A percentile compares a stretch with the other conserved stretches of the same genome.
phyloP scores from a whole-genome alignment of 2,888 invertebrate species.

The Bugula neritina region DNA sequence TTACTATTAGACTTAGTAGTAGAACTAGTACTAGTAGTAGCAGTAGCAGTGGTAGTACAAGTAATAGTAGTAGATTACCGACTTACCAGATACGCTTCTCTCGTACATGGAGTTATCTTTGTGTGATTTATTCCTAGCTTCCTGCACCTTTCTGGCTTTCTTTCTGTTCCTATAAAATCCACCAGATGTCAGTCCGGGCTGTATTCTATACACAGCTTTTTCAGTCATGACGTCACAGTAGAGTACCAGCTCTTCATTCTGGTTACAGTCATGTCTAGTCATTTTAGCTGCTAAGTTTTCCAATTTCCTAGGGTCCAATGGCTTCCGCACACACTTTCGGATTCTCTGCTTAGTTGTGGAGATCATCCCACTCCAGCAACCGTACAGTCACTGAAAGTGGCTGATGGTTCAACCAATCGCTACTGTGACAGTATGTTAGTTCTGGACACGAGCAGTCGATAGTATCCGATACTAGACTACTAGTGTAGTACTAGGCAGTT shows the following conservation, averaged over 20 bases:
- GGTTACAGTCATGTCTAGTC: slow-evolving; percentile 24
- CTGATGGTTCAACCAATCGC: too few relatives aligned
- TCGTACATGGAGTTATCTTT: slow-evolving; percentile 20
- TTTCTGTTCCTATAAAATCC: slow-evolving; percentile 25
- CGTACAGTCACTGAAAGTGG: too few relatives aligned
- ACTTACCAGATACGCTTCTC: slow-evolving; percentile 17
- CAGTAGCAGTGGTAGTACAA: too few relatives aligned
- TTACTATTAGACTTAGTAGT: too few relatives aligned
- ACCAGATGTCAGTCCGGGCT: slow-evolving; percentile 18
- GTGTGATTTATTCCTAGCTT: slow-evolving; percentile 10
- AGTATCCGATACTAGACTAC: too few relatives aligned
- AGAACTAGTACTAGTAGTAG: too few relatives aligned
- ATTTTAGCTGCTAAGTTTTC: neutral
- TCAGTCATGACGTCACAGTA: slow-evolving; percentile 20
- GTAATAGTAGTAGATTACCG: neutral
- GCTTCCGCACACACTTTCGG: neutral
- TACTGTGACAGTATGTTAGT: too few relatives aligned
- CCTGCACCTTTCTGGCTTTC: slow-evolving; percentile 14
- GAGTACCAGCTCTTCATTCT: slow-evolving; percentile 17
- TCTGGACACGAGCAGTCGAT: too few relatives aligned
- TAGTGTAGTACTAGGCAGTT: too few relatives aligned
- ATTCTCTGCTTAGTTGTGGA: neutral
- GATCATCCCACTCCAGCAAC: too few relatives aligned
- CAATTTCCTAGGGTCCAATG: neutral
- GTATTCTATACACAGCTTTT: slow-evolving; percentile 23